These are phyloP conservation scores for Phragmatobia fuliginosa DNA, from an alignment of 2,888 invertebrate species.

Conservation along the genomic window DNA sequence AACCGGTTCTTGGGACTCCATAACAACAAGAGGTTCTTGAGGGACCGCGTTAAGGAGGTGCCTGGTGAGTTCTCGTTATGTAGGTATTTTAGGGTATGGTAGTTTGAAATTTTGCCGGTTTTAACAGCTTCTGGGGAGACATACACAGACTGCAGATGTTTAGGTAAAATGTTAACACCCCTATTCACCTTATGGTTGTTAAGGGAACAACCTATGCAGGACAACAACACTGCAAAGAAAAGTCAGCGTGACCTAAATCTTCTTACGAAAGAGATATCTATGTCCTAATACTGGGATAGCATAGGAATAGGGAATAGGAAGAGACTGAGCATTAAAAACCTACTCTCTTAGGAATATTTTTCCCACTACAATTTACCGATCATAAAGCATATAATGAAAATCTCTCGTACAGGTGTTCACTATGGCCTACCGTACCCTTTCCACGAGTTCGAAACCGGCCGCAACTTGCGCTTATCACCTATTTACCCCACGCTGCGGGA, in stretches of 20 bases:
- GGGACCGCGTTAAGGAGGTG: constrained; percentile 96
- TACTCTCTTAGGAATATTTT: background rate
- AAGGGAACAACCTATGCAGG: too few relatives aligned
- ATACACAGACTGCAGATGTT: too few relatives aligned
- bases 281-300: too few relatives aligned
- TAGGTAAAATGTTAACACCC: too few relatives aligned
- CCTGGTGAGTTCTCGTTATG: constrained; percentile 89
- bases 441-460: constrained; percentile 94
- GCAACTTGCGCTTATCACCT: constrained; percentile 97
- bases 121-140: background rate
- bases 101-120: background rate
- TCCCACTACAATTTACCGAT: background rate
- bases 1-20: constrained; percentile 96
- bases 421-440: constrained; percentile 94
- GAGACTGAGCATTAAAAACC: too few relatives aligned
- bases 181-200: too few relatives aligned
- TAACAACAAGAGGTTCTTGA: constrained; percentile 96
- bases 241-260: too few relatives aligned
- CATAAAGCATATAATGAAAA: background rate
- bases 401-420: constrained; percentile 86
- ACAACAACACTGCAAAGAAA: too few relatives aligned
- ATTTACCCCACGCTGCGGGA: constrained; percentile 96
- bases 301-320: too few relatives aligned
- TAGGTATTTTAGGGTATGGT: background rate
- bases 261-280: too few relatives aligned